Conservation (phyloP, 2,797 vertebrate genomes). For the Acomys russatus region DNA sequence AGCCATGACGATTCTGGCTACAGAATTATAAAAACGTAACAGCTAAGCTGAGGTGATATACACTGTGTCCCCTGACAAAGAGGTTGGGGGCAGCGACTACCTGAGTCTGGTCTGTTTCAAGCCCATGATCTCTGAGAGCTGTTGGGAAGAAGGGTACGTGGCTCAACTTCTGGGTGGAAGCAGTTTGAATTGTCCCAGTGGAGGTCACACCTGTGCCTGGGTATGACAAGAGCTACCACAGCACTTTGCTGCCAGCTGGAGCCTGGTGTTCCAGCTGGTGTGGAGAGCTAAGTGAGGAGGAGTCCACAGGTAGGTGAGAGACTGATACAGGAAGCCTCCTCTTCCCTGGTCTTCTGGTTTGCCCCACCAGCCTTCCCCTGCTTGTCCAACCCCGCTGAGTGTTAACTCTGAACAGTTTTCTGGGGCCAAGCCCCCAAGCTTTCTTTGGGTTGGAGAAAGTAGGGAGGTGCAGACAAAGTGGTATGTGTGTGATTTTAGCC, state of each 20-base stretch:
- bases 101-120: constrained; percentile 1
- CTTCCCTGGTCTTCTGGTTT: constrained; percentile 5
- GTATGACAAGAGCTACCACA: constrained; percentile 49
- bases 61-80: neutral
- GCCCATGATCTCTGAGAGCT: neutral
- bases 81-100: neutral
- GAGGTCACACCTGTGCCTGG: constrained; percentile 75
- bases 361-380: neutral
- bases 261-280: constrained; percentile 69
- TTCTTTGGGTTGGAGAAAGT: neutral
- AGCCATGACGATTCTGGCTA: neutral
- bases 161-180: constrained; percentile 54
- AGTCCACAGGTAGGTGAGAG: constrained; percentile 66
- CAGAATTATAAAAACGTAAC: neutral
- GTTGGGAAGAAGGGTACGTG: constrained; percentile 31
- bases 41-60: neutral
- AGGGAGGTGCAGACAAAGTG: neutral
- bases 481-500: constrained; percentile 21
- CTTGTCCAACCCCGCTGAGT: neutral
- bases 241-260: constrained; percentile 77
- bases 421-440: neutral
- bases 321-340: neutral
- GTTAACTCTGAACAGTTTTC: constrained; percentile 13
- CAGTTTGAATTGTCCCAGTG: constrained; percentile 61
- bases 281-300: constrained; percentile 12